Conservation (phyloP, 2,888 invertebrate species). For the Pristionchus exspectatus region DNA sequence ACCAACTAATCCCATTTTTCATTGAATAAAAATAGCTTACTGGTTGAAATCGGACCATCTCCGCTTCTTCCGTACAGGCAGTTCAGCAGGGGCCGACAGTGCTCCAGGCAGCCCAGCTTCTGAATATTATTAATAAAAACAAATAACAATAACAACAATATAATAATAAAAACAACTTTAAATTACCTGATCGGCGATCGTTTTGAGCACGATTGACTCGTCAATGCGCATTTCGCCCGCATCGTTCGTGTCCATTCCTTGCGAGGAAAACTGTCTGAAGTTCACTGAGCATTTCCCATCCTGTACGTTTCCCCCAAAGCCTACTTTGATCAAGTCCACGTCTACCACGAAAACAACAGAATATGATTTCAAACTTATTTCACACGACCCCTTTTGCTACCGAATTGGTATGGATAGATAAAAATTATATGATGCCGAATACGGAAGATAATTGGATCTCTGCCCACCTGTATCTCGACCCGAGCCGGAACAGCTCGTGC, state of each 20-base stretch:
- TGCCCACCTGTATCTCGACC: neutral
- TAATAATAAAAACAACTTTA: neutral
- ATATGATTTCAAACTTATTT: too few species aligned
- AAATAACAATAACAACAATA: neutral
- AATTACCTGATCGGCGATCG: neutral
- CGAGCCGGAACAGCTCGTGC: conserved; percentile 5
- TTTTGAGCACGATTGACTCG: neutral
- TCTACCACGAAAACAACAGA: too few species aligned
- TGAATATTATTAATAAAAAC: neutral
- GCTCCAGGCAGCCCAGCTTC: neutral
- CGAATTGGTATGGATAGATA: too few species aligned
- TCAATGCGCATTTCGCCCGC: neutral
- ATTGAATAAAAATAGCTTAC: neutral
- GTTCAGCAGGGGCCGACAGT: neutral
- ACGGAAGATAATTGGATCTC: too few species aligned
- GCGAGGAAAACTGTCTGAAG: neutral
- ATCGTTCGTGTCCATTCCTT: neutral
- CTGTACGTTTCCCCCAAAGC: too few species aligned
- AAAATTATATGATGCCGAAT: too few species aligned
- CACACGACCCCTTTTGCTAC: too few species aligned
- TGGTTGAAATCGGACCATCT: neutral
- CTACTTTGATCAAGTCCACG: neutral
- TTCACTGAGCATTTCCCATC: neutral
- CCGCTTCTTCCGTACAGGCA: neutral
- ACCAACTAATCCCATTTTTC: neutral